These are phyloP conservation scores for Cerceris rybyensis DNA, from an alignment of 2,888 invertebrate species.

Conservation along the genomic window DNA sequence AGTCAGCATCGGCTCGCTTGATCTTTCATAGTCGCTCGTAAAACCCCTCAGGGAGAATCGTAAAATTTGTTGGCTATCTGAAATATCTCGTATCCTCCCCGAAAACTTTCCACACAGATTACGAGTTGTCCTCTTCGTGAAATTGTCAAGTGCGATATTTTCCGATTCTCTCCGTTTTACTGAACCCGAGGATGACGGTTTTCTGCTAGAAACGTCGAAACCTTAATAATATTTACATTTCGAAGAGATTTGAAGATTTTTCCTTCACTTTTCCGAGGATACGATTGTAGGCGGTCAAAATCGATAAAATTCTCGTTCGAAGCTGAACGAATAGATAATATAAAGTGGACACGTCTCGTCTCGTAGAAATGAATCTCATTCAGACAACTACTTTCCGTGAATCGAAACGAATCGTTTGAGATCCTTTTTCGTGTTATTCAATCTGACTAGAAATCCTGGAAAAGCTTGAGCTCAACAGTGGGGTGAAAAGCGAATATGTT, in stretches of 20 bases:
- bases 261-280: not conserved
- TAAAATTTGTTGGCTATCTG: constrained; percentile 73
- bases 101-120: constrained; percentile 44
- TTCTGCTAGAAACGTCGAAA: not conserved
- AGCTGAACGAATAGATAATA: not conserved
- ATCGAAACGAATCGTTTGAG: not conserved
- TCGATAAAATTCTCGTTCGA: not conserved
- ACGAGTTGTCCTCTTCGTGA: constrained; percentile 12
- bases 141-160: not conserved
- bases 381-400: not conserved
- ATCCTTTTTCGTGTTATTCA: not conserved
- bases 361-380: not conserved
- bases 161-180: not conserved
- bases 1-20: constrained; percentile 74
- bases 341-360: constrained; percentile 10
- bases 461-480: constrained; percentile 24
- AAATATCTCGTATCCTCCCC: constrained; percentile 54
- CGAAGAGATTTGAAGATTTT: not conserved
- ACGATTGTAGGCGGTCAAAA: constrained; percentile 1
- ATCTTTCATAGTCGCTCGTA: constrained; percentile 77
- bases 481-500: not conserved
- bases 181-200: not conserved
- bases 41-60: constrained; percentile 67
- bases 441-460: constrained; percentile 1
- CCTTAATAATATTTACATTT: not conserved